Evolutionary conservation across 2,797 vertebrate species (phyloP).

Genomic region (Sebastes matsubarae): DNA sequence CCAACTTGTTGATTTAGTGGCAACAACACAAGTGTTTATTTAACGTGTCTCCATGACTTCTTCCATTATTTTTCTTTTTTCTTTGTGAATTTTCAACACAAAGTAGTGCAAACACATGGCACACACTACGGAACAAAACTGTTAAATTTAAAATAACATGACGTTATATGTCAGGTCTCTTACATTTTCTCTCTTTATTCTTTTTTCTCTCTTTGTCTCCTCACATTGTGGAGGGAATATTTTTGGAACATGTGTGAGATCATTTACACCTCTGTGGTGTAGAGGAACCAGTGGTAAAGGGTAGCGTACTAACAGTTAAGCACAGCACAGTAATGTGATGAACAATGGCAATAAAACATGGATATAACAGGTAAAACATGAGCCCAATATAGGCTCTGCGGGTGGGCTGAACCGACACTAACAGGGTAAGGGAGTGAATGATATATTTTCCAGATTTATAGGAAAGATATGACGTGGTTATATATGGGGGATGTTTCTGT

Average conservation of each 20-base stretch:
- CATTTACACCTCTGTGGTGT: slow-evolving; percentile 1
- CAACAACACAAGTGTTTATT: no score
- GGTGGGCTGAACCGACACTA: not conserved
- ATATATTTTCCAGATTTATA: not conserved
- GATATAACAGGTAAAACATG: not conserved
- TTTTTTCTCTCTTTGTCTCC: slow-evolving; percentile 5
- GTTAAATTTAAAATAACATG: no score
- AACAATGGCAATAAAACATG: not conserved
- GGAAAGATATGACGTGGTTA: not conserved
- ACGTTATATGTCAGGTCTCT: no score
- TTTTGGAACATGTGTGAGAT: slow-evolving; percentile 5
- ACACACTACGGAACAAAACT: no score
- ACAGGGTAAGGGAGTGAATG: not conserved
- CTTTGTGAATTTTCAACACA: no score
- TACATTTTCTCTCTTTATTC: not conserved
- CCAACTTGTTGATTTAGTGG: no score
- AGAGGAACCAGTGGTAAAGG: not conserved
- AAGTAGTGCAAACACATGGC: no score
- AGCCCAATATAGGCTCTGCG: not conserved
- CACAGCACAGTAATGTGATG: not conserved
- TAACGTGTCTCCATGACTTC: no score
- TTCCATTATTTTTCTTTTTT: no score
- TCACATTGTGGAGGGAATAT: not conserved
- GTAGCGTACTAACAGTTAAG: not conserved
- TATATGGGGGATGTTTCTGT: not conserved